phyloP scores from a whole-genome alignment of 2,888 invertebrate genomes.

The Didymodactylos carnosus region DNA sequence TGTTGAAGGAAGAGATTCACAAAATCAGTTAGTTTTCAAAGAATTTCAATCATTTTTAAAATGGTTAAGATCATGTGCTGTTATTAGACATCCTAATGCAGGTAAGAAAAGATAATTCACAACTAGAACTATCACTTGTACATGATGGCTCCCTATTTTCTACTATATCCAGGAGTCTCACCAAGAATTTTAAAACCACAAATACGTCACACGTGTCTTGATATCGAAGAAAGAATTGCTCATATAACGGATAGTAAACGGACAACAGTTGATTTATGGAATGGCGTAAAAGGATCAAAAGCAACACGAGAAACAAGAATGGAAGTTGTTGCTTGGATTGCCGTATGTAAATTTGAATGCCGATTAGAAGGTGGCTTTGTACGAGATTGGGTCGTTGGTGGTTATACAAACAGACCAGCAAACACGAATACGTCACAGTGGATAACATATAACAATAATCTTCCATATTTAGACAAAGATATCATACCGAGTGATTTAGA shows the following conservation, averaged over 20 bases:
- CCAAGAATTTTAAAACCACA: neutral
- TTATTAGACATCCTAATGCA: neutral
- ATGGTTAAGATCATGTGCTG: neutral
- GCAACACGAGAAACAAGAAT: neutral
- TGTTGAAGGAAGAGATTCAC: neutral
- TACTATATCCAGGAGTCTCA: neutral
- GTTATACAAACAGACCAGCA: neutral
- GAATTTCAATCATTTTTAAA: neutral
- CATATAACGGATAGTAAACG: neutral
- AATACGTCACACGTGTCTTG: neutral
- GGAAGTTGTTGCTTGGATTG: neutral
- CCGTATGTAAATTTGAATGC: neutral
- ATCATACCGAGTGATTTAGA: neutral
- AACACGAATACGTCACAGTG: too few species aligned
- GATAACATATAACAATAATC: too few species aligned
- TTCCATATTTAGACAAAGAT: neutral
- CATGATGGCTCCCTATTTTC: neutral
- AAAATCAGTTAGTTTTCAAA: neutral
- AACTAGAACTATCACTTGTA: too few species aligned
- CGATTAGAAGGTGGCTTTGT: neutral
- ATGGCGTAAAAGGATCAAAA: neutral
- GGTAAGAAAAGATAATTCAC: neutral
- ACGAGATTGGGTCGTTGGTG: neutral
- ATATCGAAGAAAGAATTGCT: neutral
- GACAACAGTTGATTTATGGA: neutral